These are phyloP conservation scores for Cliona cf. orientalis DNA, from an alignment of 37 sponge, comb jelly and placozoan species.

Conservation along the genomic window DNA sequence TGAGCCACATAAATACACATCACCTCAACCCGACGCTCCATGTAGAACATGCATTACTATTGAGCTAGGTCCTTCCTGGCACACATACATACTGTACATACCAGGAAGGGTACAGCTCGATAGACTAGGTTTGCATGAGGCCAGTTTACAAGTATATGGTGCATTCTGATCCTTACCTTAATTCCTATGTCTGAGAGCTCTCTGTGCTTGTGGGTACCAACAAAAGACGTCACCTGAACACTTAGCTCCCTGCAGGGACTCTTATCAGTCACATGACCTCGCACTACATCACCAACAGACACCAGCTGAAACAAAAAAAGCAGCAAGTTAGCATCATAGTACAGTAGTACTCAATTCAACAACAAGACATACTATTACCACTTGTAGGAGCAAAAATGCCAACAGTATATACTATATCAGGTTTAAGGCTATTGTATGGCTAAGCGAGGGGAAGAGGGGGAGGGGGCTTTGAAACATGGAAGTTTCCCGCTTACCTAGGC, in stretches of 20 bases:
- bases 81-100: background rate
- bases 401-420: too few relatives aligned
- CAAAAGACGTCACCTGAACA: constrained; percentile 38
- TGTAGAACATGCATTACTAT: background rate
- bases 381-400: too few relatives aligned
- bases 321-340: background rate
- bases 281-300: constrained; percentile 51
- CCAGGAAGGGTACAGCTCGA: too few relatives aligned
- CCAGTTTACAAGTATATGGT: background rate
- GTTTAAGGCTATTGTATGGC: too few relatives aligned
- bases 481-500: too few relatives aligned
- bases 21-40: background rate
- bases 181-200: constrained; percentile 46
- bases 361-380: too few relatives aligned
- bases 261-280: constrained; percentile 49
- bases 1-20: background rate
- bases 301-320: constrained; percentile 29
- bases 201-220: constrained; percentile 27
- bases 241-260: constrained; percentile 2
- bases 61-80: background rate
- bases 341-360: too few relatives aligned
- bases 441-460: too few relatives aligned
- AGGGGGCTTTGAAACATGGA: too few relatives aligned
- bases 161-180: constrained; percentile 17
- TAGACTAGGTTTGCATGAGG: background rate